These are phyloP conservation scores for Pluvialis apricaria DNA, from an alignment of 2,113 vertebrate genomes.

Conservation along the genomic window DNA sequence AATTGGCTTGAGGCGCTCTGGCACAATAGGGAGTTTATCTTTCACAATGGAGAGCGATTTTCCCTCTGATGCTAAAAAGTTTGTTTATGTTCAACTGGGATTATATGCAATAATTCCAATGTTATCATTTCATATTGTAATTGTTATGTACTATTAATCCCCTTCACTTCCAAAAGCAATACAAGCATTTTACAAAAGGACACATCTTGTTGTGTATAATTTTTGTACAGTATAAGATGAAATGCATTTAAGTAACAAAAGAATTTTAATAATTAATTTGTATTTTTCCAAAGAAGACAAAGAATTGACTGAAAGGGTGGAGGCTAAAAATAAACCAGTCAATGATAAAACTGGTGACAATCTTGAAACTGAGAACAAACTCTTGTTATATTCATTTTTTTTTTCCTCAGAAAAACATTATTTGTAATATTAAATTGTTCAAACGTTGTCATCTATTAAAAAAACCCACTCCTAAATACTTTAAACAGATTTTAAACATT, in stretches of 20 bases:
- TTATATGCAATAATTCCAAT: background rate
- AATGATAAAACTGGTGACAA: background rate
- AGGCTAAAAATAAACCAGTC: background rate
- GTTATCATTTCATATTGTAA: background rate
- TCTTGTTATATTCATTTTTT: background rate
- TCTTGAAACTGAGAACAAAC: background rate
- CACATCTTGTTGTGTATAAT: background rate
- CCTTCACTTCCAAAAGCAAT: background rate
- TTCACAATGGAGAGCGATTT: background rate
- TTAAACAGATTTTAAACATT: background rate
- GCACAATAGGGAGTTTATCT: background rate
- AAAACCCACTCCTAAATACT: background rate
- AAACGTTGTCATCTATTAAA: background rate
- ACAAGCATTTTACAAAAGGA: background rate
- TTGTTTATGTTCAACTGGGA: background rate
- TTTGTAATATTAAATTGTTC: background rate
- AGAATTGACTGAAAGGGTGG: background rate
- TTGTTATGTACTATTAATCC: background rate
- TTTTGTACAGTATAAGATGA: background rate
- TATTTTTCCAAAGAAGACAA: background rate
- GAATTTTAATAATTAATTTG: background rate
- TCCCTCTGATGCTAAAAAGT: background rate
- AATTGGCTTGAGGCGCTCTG: background rate
- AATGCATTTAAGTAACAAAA: background rate
- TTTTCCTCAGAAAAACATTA: background rate